A percentile compares a stretch with the other conserved stretches of the same genome.
Evolutionary conservation across 2,888 invertebrate genomes (phyloP).

Genomic region (Drosophila suboccidentalis): DNA sequence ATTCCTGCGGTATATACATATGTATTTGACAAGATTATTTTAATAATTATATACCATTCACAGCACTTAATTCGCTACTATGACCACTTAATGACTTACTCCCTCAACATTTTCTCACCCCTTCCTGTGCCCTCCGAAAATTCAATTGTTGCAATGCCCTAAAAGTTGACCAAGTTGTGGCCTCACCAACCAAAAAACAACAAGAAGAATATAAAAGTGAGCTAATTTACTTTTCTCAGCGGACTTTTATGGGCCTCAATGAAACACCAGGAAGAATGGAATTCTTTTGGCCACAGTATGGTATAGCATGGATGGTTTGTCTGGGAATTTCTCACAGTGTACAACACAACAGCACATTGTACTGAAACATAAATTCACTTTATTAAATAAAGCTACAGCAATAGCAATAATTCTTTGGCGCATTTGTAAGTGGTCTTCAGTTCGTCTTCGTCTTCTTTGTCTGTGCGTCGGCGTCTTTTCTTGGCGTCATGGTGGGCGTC

Average conservation of each 20-base stretch:
- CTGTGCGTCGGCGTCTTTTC: constrained; percentile 21
- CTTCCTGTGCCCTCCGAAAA: constrained; percentile 11
- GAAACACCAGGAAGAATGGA: constrained; percentile 25
- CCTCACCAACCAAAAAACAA: constrained; percentile 3
- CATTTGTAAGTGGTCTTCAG: constrained; percentile 69
- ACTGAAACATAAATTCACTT: constrained; percentile 70
- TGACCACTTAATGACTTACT: constrained; percentile 42
- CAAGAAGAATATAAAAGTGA: constrained; percentile 57
- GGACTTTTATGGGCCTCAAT: constrained; percentile 55
- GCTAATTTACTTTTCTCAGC: constrained; percentile 73
- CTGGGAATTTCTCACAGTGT: constrained; percentile 80
- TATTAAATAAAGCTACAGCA: constrained; percentile 75
- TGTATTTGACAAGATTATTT: constrained; percentile 10
- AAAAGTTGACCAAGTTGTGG: constrained; percentile 65
- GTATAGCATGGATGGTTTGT: constrained; percentile 5
- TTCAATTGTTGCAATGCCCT: constrained; percentile 66
- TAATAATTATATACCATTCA: constrained; percentile 1
- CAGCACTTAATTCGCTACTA: constrained; percentile 24
- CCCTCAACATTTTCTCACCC: constrained; percentile 42
- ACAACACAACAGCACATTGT: constrained; percentile 57
- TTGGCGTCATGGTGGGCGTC: constrained; percentile 79
- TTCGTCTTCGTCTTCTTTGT: constrained; percentile 16
- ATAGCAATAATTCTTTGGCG: constrained; percentile 77
- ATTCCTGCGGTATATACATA: not conserved
- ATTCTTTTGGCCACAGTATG: constrained; percentile 1